Conservation (phyloP, 2,113 vertebrate genomes). For the Cryptotis parvus region DNA sequence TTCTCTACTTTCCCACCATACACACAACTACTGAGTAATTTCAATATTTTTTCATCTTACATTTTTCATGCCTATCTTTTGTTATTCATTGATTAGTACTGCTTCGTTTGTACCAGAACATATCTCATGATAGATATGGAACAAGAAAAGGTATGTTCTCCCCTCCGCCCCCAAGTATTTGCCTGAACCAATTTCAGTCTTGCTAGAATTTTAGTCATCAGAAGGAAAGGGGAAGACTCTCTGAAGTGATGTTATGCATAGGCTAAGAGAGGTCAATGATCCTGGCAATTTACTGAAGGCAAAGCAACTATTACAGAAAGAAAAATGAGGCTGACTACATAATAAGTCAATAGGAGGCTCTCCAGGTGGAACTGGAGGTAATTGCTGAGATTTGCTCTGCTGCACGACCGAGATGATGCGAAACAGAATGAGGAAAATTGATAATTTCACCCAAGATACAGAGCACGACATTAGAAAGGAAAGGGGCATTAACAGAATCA, state of each 20-base stretch:
- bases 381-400: constrained; percentile 44
- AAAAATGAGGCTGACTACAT: neutral
- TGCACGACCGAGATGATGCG: neutral
- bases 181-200: neutral
- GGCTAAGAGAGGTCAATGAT: constrained; percentile 36
- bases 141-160: neutral
- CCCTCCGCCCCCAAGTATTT: neutral
- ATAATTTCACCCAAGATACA: neutral
- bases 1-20: neutral
- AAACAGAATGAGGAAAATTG: constrained; percentile 55
- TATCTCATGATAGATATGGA: neutral
- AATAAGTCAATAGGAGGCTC: constrained; percentile 38
- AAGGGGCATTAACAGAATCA: constrained; percentile 47
- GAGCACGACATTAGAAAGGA: constrained; percentile 23
- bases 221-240: constrained; percentile 16
- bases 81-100: neutral
- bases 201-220: neutral
- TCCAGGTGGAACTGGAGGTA: constrained; percentile 45
- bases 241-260: neutral
- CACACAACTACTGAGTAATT: neutral
- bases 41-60: neutral
- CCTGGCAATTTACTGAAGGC: constrained; percentile 49
- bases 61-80: constrained; percentile 15
- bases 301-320: constrained; percentile 47
- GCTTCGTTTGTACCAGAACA: neutral